Evolutionary conservation across 2,797 vertebrate genomes (phyloP).

Genomic region (Chelmon rostratus): DNA sequence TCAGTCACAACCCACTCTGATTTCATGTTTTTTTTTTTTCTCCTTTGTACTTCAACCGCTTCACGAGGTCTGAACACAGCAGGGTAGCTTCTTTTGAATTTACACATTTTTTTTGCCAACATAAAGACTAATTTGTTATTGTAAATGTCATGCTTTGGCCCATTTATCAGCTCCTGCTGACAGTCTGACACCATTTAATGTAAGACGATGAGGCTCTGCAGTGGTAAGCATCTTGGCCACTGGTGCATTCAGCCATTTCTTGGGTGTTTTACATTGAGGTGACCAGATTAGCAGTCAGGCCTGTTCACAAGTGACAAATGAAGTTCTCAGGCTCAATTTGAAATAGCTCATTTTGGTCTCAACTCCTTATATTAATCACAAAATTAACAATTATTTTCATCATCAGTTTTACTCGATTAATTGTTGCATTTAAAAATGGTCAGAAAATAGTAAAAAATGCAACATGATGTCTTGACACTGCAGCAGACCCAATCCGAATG

Average conservation of each 20-base stretch:
- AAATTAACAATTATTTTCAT: neutral
- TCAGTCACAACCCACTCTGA: slow-evolving; percentile 68
- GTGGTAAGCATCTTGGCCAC: slow-evolving; percentile 39
- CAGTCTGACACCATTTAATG: slow-evolving; percentile 59
- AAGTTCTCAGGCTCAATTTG: slow-evolving; percentile 6
- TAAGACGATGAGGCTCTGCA: slow-evolving; percentile 53
- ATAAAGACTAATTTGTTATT: slow-evolving; percentile 63
- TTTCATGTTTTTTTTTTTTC: slow-evolving; percentile 52
- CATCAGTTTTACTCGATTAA: neutral
- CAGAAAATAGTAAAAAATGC: neutral
- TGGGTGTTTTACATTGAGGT: slow-evolving; percentile 33
- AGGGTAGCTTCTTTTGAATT: slow-evolving; percentile 52
- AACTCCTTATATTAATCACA: too few relatives aligned
- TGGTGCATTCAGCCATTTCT: slow-evolving; percentile 37
- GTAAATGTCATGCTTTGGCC: slow-evolving; percentile 58
- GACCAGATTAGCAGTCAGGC: slow-evolving; percentile 39
- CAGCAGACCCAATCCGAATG: neutral
- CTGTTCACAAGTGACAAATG: slow-evolving; percentile 40
- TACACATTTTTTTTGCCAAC: slow-evolving; percentile 2
- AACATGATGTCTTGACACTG: too few relatives aligned
- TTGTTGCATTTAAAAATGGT: neutral
- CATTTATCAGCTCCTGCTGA: slow-evolving; percentile 64
- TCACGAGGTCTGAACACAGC: slow-evolving; percentile 58
- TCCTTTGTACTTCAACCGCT: slow-evolving; percentile 66
- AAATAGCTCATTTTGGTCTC: too few relatives aligned